Percentiles rank a stretch among this genome's conserved stretches.
phyloP scores from a whole-genome alignment of 53 echinoderm and acorn worm genomes.

The Paracentrotus lividus region DNA sequence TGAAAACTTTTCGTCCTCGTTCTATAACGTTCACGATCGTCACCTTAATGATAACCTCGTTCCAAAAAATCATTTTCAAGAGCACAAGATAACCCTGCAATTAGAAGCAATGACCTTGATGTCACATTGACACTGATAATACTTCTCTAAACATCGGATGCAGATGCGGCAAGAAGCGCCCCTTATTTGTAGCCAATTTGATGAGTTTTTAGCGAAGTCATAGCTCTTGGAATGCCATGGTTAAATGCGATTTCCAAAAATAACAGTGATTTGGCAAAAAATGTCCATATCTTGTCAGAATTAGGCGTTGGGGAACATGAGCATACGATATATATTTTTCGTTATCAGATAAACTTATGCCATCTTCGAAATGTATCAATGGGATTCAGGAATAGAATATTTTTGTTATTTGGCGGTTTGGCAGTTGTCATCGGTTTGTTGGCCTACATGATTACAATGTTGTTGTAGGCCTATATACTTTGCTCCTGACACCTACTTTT shows the following conservation, averaged over 20 bases:
- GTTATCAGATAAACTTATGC: neutral
- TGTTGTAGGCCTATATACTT: neutral
- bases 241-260: constrained; percentile 37
- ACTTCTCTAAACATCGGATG: constrained; percentile 5
- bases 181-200: constrained; percentile 37
- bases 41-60: constrained; percentile 52
- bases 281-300: constrained; percentile 4
- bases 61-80: constrained; percentile 1
- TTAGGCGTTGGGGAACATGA: neutral
- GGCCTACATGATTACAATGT: neutral
- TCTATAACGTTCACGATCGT: neutral
- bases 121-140: constrained; percentile 49
- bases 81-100: constrained; percentile 21
- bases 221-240: neutral
- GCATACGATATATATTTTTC: neutral
- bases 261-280: constrained; percentile 66
- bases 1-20: constrained; percentile 5
- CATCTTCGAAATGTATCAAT: neutral
- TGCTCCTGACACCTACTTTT: neutral
- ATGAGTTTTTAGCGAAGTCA: constrained; percentile 61
- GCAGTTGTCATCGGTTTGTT: neutral
- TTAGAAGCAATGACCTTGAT: constrained; percentile 15
- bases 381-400: neutral
- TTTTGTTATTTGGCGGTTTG: neutral
- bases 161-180: constrained; percentile 50